Evolutionary conservation across 1,140 invertebrate species (phyloP), one percentile per base, ranked within the genome.

Genomic region (Adelges cooleyi): DNA sequence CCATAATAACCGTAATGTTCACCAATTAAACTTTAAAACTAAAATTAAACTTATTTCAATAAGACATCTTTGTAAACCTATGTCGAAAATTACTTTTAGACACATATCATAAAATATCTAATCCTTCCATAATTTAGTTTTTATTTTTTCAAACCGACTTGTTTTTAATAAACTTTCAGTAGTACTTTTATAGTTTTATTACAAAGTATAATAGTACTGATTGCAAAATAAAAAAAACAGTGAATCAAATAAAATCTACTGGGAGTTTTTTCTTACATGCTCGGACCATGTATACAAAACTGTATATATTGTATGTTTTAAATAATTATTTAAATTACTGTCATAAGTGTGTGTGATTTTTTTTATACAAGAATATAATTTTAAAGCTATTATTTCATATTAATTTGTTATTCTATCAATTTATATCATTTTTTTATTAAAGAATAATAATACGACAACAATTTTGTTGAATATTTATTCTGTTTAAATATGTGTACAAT

Each of bases 291-390:
- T 56, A 59, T 59, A 59, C 53, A 25, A 29, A 44, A 27, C 44
- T 59, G 53, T 44, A 59, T 59, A 59, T 42, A 59, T 44, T 59
- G 53, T 59, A 59, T 18, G 36, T 44, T 59, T 18, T n/a, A 40
- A 18, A 38, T 38, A 8, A 59, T 59, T 59, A 59, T 59, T 44
- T 59, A 59, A 22, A 23, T 42, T 23, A 42, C 42, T 25, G 36
- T 59, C 22, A 59, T 25, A 4, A 42, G 44, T 42, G 53, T 27
- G 53, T 56, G 53, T 51, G 33, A 53, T 42, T 11, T 44, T 59
- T 51, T 59, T 59, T n/a, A n/a, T n/a, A n/a, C n/a, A n/a, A n/a
- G n/a, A n/a, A n/a, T 59, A 59, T 59, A 59, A 59, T 59, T 59
- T 44, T 18, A 59, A 18, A 42, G 44, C 3, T 8, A 56, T 11